Evolutionary conservation across 1,140 invertebrate genomes (phyloP), one percentile per base, ranked within the genome.

Genomic region (Drosophila sucinea): DNA sequence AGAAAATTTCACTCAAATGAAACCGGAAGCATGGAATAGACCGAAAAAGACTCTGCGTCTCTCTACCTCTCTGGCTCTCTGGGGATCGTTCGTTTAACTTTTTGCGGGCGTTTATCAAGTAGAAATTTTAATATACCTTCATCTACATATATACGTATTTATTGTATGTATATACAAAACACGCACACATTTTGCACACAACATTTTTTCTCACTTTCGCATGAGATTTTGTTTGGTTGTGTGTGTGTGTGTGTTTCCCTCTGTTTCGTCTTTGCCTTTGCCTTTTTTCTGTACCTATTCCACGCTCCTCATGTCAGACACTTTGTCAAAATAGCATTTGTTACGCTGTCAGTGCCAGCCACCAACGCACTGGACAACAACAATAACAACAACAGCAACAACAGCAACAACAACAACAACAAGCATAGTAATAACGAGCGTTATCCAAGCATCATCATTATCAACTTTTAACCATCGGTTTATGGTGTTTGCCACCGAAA

Each of bases 241-340:
- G 56, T 51, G 74, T 67, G 6, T 64, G n/a, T 63, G 27, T 7
- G 38, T 70, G 25, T 67, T 71, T 62, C 40, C 57, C 29, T 40
- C 35, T 67, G 63, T 61, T 62, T 66, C n/a, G 64, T 58, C 68
- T 44, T 51, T 67, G 58, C 65, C 63, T 61, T 25, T 64, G 55
- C 77, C 51, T 58, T 68, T 44, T 72, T 64, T 58, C 57, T 62
- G 70, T 51, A 51, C 44, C 76, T 72, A 77, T 89, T 89, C 84
- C 84, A 89, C 84, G 85, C 85, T 89, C 84, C 84, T 89, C 84
- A 84, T 89, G 84, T 89, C 84, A 89, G 81, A 89, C 84, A 89
- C 84, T 89, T 89, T 89, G 84, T 89, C 84, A 89, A 89, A 89
- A 89, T 80, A 89, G 84, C 84, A 89, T 89, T 89, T 89, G 84